phyloP scores from a whole-genome alignment of 2,888 invertebrate species.

The Drosophila barbarae region DNA sequence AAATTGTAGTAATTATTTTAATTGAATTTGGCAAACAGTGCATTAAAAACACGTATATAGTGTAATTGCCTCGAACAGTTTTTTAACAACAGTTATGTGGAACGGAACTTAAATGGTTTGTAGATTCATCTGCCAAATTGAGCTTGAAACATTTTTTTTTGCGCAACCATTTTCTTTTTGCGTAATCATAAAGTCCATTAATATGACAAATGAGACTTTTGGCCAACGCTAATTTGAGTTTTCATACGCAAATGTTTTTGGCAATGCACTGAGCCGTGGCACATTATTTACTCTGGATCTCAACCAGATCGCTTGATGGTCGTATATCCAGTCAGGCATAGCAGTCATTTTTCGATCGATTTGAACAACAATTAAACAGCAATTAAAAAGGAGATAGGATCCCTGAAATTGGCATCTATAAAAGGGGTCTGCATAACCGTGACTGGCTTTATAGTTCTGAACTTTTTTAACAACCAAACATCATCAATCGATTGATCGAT shows the following conservation, averaged over 20 bases:
- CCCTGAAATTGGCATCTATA: conserved; percentile 17
- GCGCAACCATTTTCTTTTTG: conserved; percentile 16
- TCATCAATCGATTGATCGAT: not conserved
- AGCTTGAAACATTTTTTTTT: conserved; percentile 35
- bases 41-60: not conserved
- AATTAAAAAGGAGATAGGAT: conserved; percentile 23
- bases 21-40: conserved; percentile 19
- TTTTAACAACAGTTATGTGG: conserved; percentile 19
- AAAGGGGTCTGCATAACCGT: not conserved
- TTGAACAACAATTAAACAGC: conserved; percentile 45
- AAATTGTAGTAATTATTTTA: conserved; percentile 36
- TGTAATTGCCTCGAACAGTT: conserved; percentile 12
- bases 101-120: conserved; percentile 18
- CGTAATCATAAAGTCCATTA: conserved; percentile 27
- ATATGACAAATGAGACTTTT: conserved; percentile 9
- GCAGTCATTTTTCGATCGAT: conserved; percentile 16
- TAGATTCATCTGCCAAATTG: conserved; percentile 37
- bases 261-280: conserved; percentile 40
- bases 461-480: not conserved
- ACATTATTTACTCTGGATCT: conserved; percentile 4
- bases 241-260: conserved; percentile 35
- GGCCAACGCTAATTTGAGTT: conserved; percentile 28
- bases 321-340: conserved; percentile 45
- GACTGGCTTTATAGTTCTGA: conserved; percentile 45
- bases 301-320: conserved; percentile 4